These are phyloP conservation scores for Anadara kagoshimensis DNA, from an alignment of 1,140 invertebrate genomes.

Conservation along the genomic window DNA sequence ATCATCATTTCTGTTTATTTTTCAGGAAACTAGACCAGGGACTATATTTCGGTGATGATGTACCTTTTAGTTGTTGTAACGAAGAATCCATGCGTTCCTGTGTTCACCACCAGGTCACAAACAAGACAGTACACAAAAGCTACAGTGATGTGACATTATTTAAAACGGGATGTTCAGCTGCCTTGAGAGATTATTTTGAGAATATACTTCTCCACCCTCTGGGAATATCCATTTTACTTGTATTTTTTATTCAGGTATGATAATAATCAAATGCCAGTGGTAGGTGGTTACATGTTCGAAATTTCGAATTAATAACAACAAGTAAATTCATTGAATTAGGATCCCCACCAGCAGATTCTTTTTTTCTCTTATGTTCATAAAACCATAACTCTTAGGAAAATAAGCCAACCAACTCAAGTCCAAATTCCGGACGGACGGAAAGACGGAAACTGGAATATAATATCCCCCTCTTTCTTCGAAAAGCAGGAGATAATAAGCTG, in stretches of 20 bases:
- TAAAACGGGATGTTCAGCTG: constrained; percentile 38
- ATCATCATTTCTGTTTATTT: not conserved
- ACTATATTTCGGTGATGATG: constrained; percentile 32
- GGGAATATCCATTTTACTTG: constrained; percentile 17
- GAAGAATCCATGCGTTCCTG: constrained; percentile 30
- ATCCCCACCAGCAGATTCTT: no score
- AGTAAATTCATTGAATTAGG: no score
- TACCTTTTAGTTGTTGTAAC: constrained; percentile 54
- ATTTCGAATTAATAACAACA: no score
- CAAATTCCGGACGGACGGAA: no score
- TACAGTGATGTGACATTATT: constrained; percentile 26
- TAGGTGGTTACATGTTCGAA: not conserved
- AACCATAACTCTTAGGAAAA: no score
- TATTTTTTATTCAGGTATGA: constrained; percentile 36
- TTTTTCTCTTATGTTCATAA: no score
- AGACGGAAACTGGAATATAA: no score
- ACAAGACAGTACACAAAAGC: constrained; percentile 30
- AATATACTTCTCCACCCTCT: constrained; percentile 20
- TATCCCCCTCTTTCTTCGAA: no score
- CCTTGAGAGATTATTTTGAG: constrained; percentile 29
- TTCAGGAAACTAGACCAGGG: constrained; percentile 26
- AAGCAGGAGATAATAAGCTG: no score
- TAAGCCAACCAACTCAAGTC: no score
- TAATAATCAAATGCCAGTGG: no score
- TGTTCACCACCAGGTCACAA: constrained; percentile 40